Evolutionary conservation across 2,888 invertebrate species (phyloP).

Genomic region (Lepetodrilus schrolli): DNA sequence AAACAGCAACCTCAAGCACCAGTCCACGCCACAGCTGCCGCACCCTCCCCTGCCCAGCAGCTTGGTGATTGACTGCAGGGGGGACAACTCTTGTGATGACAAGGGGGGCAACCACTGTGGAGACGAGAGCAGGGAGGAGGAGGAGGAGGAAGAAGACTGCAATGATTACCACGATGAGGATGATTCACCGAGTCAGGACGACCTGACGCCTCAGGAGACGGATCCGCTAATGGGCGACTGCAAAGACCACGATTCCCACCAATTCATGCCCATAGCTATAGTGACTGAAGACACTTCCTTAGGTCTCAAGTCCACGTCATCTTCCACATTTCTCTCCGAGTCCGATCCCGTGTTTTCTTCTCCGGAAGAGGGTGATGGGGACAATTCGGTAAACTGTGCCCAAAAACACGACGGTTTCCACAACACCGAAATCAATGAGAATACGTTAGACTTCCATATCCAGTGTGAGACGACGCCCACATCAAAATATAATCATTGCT

Average conservation of each 20-base stretch:
- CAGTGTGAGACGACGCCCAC: conserved; percentile 17
- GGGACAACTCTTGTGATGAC: neutral
- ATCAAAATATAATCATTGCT: conserved; percentile 12
- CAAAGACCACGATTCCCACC: no score
- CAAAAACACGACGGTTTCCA: neutral
- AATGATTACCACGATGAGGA: neutral
- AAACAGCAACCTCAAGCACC: conserved; percentile 31
- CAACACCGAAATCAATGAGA: conserved; percentile 22
- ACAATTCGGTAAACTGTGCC: neutral
- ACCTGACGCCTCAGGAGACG: neutral
- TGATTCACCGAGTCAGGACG: neutral
- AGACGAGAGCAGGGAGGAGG: no score
- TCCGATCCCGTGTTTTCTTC: conserved; percentile 20
- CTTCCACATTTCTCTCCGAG: neutral
- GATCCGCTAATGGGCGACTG: neutral
- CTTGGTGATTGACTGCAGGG: neutral
- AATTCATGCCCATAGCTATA: neutral
- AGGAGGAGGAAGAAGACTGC: neutral
- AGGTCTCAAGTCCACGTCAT: neutral
- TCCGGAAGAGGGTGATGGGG: neutral
- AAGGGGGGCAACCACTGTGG: neutral
- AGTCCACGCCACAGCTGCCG: neutral
- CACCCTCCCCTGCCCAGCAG: neutral
- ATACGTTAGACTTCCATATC: conserved; percentile 26
- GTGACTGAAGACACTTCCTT: neutral